Evolutionary conservation across 2,888 invertebrate species (phyloP).

Genomic region (Emmelina monodactyla): DNA sequence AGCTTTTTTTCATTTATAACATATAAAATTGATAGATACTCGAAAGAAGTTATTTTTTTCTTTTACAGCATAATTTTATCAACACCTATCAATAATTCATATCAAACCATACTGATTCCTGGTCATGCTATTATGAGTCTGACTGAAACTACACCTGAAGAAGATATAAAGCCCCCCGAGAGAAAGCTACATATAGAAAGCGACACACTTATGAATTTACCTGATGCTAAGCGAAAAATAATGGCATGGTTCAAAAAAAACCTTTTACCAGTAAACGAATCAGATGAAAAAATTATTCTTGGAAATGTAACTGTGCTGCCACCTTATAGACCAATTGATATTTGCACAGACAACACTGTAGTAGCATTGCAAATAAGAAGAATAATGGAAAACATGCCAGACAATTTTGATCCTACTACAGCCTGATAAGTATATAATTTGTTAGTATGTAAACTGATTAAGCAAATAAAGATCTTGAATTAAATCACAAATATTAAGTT

Average conservation of each 20-base stretch:
- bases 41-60: not conserved
- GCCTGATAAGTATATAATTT: not conserved
- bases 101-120: slow-evolving; percentile 33
- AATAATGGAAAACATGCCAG: slow-evolving; percentile 40
- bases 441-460: not conserved
- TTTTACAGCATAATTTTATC: slow-evolving; percentile 35
- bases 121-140: slow-evolving; percentile 39
- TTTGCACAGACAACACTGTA: slow-evolving; percentile 43
- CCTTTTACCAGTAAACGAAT: slow-evolving; percentile 33
- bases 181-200: slow-evolving; percentile 14
- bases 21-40: slow-evolving; percentile 1
- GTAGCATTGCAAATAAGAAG: slow-evolving; percentile 38
- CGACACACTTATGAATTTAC: slow-evolving; percentile 19
- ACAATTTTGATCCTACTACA: slow-evolving; percentile 22
- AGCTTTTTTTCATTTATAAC: not conserved
- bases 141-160: slow-evolving; percentile 17
- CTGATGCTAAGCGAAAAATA: slow-evolving; percentile 27
- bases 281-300: slow-evolving; percentile 33
- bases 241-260: slow-evolving; percentile 42
- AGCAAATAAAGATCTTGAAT: no score
- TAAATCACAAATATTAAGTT: no score
- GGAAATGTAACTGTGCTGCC: slow-evolving; percentile 37
- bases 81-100: slow-evolving; percentile 24
- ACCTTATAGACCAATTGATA: slow-evolving; percentile 34
- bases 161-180: slow-evolving; percentile 20